phyloP scores from a whole-genome alignment of 2,888 invertebrate genomes.

The Melangyna quadrimaculata region DNA sequence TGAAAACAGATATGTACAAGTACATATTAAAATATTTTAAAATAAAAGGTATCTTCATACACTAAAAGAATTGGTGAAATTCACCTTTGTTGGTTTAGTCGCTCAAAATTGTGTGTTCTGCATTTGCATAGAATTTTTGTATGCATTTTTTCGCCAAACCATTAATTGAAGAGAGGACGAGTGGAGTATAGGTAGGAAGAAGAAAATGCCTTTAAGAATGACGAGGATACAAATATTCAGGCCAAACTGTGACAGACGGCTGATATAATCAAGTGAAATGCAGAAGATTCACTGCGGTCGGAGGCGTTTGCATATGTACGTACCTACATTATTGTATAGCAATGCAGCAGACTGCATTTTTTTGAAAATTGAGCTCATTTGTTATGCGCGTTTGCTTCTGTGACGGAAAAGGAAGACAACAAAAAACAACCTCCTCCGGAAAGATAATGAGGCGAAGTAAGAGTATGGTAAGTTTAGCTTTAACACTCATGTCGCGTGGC shows the following conservation, averaged over 20 bases:
- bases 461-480: slow-evolving; percentile 28
- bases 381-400: slow-evolving; percentile 8
- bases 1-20: too few relatives aligned
- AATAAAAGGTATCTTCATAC: too few relatives aligned
- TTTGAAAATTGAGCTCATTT: slow-evolving; percentile 15
- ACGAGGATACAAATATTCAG: slow-evolving; percentile 14
- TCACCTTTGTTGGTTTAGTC: not conserved
- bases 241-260: slow-evolving; percentile 47
- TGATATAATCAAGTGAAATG: not conserved
- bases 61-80: too few relatives aligned
- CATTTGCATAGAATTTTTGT: not conserved
- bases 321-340: not conserved
- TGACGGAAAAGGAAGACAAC: not conserved
- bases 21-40: too few relatives aligned
- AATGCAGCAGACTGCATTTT: slow-evolving; percentile 12
- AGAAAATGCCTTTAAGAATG: not conserved
- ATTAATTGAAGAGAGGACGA: not conserved
- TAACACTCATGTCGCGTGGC: slow-evolving; percentile 68
- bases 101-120: not conserved
- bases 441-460: slow-evolving; percentile 49
- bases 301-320: slow-evolving; percentile 4
- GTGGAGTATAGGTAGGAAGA: not conserved
- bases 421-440: not conserved
- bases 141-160: not conserved
- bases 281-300: slow-evolving; percentile 39